Percentiles rank a stretch among this genome's conserved stretches.
These are phyloP conservation scores for Patagioenas fasciata DNA, from an alignment of 2,113 vertebrate species.

Conservation along the genomic window DNA sequence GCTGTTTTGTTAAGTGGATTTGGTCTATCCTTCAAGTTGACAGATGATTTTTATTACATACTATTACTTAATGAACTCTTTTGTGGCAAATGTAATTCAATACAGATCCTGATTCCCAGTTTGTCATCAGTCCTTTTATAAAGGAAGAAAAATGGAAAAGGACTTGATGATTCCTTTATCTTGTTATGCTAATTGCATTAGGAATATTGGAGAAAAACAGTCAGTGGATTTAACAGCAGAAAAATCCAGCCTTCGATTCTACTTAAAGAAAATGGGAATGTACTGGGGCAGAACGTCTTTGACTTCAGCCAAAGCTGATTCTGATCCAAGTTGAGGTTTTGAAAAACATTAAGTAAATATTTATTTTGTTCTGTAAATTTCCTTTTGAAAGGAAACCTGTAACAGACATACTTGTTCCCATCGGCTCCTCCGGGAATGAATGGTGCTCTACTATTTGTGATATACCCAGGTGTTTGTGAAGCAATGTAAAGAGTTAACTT, in stretches of 20 bases:
- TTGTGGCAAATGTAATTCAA: slow-evolving; percentile 75
- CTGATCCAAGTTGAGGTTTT: not conserved
- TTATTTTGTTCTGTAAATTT: not conserved
- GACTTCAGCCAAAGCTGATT: not conserved
- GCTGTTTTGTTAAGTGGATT: slow-evolving; percentile 62
- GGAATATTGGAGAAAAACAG: slow-evolving; percentile 62
- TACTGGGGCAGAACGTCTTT: not conserved
- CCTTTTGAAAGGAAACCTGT: not conserved
- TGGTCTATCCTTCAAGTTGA: slow-evolving; percentile 66
- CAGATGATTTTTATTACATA: slow-evolving; percentile 70
- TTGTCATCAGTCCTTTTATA: slow-evolving; percentile 70
- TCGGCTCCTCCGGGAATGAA: not conserved
- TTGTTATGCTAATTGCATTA: slow-evolving; percentile 73
- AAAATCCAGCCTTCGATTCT: slow-evolving; percentile 1
- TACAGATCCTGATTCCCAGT: slow-evolving; percentile 66
- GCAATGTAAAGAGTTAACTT: not conserved
- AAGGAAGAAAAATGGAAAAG: slow-evolving; percentile 62
- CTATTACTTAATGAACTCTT: slow-evolving; percentile 77
- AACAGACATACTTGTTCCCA: not conserved
- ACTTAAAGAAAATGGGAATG: slow-evolving; percentile 26
- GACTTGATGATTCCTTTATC: slow-evolving; percentile 70
- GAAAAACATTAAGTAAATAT: not conserved
- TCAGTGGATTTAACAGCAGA: not conserved
- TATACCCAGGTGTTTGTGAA: not conserved
- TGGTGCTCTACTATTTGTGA: too few relatives aligned